Evolutionary conservation across 2,888 invertebrate species (phyloP), one percentile per base, ranked within the genome.

Genomic region (Drosophila borealis): DNA sequence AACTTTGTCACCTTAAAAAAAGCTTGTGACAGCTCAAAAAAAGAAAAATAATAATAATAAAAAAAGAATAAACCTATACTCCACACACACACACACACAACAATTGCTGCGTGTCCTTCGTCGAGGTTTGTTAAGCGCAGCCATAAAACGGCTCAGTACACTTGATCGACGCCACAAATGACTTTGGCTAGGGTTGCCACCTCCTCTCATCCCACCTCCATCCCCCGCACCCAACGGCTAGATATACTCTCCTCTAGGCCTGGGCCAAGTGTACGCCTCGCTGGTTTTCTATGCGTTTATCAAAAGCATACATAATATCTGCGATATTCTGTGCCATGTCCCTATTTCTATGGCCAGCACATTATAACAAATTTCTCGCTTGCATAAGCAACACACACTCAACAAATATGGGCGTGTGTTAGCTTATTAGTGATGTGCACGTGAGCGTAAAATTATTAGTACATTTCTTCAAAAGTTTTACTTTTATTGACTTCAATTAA

Each of bases 291-390:
- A 89, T 83, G 81, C 89, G 83, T 89, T 81, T 89, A 87, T 89
- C 89, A 89, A 73, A 89, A 73, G 78, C 81, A 63, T 82, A 68
- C 76, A 67, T 83, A 88, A 83, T 86, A 83, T 74, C 64, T 68
- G 63, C 65, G 64, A 81, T 56, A 68, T 64, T 36, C 63, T 60
- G 50, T 25, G 14, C 37, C 37, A 48, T 54, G 65, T 66, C 48
- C 66, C 67, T 57, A 68, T 77, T 86, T 80, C 75, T 72, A 74
- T 86, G 74, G 68, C 64, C 77, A 41, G 74, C 85, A 83, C 79
- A 88, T 89, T 89, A 90, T 80, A 88, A 88, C 82, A 88, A 90
- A 88, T 88, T 88, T 89, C 78, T 78, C 89, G 90, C 88, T 89
- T 88, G 87, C 86, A 84, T 89, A 84, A 84, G 83, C 83, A 84